These are phyloP conservation scores for Mythimna lalbum DNA, from an alignment of 2,888 invertebrate species.

Conservation along the genomic window DNA sequence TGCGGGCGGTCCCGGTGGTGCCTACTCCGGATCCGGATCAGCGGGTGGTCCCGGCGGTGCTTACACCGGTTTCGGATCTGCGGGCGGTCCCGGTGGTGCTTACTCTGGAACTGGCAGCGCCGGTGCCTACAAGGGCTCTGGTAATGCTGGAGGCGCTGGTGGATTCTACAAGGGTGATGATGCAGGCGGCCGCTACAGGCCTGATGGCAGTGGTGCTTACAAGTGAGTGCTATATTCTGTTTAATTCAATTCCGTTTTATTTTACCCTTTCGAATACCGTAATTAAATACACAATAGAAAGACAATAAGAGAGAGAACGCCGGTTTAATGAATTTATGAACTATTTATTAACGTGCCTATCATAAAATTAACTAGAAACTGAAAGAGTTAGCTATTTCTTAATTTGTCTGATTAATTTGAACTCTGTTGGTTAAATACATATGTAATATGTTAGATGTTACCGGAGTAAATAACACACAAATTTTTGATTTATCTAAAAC, in stretches of 20 bases:
- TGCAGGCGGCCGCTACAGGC: constrained; percentile 73
- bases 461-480: too few species aligned
- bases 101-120: constrained; percentile 26
- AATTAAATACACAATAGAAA: too few species aligned
- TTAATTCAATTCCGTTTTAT: too few species aligned
- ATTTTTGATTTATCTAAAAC: too few species aligned
- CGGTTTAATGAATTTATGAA: too few species aligned
- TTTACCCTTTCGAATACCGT: too few species aligned
- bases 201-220: constrained; percentile 66
- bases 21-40: constrained; percentile 55
- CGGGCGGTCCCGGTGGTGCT: constrained; percentile 70
- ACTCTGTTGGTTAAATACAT: background rate
- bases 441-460: too few species aligned
- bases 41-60: constrained; percentile 70
- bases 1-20: constrained; percentile 71
- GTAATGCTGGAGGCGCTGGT: constrained; percentile 54
- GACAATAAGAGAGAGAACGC: too few species aligned
- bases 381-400: background rate
- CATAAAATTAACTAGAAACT: background rate
- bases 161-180: constrained; percentile 66
- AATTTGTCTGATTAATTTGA: background rate
- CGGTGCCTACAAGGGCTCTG: constrained; percentile 58
- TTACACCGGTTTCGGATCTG: constrained; percentile 70
- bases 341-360: background rate
- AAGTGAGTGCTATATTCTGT: constrained; percentile 59